Conservation (phyloP, 2,797 vertebrate species). For the Glossophaga mutica region DNA sequence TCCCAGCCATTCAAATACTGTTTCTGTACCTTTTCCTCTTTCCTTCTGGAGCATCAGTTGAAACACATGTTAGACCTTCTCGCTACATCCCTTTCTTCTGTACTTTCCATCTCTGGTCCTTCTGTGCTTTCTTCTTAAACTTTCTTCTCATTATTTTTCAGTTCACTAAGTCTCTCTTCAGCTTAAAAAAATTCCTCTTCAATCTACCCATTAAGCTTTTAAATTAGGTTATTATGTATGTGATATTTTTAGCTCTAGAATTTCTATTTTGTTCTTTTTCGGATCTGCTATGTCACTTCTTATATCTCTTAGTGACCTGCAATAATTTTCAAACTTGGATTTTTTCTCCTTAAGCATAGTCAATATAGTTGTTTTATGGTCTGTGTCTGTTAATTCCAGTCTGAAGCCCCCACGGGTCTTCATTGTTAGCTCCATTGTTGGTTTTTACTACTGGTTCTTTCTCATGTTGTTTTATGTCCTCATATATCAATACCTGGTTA, state of each 20-base stretch:
- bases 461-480: not conserved
- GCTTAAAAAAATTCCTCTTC: not conserved
- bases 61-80: not conserved
- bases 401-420: not conserved
- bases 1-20: not conserved
- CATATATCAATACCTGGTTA: not conserved
- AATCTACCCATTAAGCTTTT: not conserved
- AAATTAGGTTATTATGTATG: not conserved
- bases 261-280: constrained; percentile 24
- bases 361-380: not conserved
- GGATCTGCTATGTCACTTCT: not conserved
- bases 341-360: not conserved
- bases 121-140: not conserved
- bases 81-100: not conserved
- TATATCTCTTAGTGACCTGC: not conserved
- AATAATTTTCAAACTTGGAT: not conserved
- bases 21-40: constrained; percentile 2
- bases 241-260: not conserved
- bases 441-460: not conserved
- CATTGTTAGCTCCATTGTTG: not conserved
- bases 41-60: not conserved
- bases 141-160: not conserved
- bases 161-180: constrained; percentile 11
- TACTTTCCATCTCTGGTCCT: constrained; percentile 22
- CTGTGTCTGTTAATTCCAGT: not conserved